These are phyloP conservation scores for Cossypha polioptera DNA, from an alignment of 2,797 vertebrate species.

Conservation along the genomic window DNA sequence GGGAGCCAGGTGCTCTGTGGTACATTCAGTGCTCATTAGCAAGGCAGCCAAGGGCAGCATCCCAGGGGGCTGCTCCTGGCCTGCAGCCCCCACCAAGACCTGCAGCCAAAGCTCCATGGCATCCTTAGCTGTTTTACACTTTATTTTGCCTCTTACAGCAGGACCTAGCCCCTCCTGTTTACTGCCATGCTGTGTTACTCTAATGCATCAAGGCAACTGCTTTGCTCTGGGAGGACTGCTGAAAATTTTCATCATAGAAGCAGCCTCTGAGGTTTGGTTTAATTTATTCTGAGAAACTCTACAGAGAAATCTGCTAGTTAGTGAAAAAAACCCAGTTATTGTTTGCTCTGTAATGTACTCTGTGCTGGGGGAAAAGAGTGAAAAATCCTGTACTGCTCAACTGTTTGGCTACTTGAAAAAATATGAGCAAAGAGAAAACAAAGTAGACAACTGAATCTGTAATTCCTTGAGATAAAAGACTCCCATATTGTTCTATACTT, in stretches of 20 bases:
- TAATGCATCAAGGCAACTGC: background rate
- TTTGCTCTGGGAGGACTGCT: background rate
- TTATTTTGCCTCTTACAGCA: background rate
- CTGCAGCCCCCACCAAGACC: background rate
- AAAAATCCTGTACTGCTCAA: background rate
- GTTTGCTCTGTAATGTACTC: background rate
- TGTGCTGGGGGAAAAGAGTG: background rate
- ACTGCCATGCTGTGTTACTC: background rate
- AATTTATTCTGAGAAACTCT: constrained; percentile 12
- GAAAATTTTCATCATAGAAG: background rate
- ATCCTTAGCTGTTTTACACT: background rate
- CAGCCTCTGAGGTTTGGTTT: background rate
- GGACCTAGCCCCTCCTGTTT: background rate
- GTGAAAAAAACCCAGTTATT: background rate
- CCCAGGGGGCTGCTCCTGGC: background rate
- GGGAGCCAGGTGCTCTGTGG: background rate
- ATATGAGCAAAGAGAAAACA: background rate
- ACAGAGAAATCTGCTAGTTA: background rate
- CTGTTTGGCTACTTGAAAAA: background rate
- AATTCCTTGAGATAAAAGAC: background rate
- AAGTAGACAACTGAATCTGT: background rate
- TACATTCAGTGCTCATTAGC: background rate
- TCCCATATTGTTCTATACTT: background rate
- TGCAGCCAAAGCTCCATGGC: background rate
- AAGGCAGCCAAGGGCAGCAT: background rate